Conservation (phyloP, 2,797 vertebrate genomes). For the Crax fasciolata region DNA sequence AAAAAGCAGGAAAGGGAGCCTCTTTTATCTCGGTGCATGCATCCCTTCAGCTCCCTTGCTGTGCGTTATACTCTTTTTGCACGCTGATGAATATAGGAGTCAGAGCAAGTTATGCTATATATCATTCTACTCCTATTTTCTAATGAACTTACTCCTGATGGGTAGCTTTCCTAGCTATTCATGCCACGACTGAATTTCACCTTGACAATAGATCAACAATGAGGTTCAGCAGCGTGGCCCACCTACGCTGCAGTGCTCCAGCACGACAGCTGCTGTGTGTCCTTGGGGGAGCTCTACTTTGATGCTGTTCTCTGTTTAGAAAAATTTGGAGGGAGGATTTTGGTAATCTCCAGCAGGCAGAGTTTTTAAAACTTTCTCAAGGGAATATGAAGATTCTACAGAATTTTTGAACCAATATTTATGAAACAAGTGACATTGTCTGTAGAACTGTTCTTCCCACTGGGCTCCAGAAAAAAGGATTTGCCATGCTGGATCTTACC, state of each 20-base stretch:
- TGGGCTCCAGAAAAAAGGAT: not conserved
- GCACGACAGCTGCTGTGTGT: conserved; percentile 43
- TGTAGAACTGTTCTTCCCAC: conserved; percentile 13
- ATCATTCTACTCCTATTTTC: conserved; percentile 41
- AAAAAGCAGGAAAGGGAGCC: not conserved
- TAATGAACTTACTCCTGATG: conserved; percentile 34
- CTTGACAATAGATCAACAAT: conserved; percentile 64
- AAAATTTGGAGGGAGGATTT: conserved; percentile 52
- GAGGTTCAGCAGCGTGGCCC: conserved; percentile 32
- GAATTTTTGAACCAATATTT: conserved; percentile 54
- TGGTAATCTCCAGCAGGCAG: conserved; percentile 56
- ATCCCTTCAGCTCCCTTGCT: conserved; percentile 25
- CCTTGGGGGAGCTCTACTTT: conserved; percentile 54
- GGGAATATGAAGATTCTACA: conserved; percentile 52
- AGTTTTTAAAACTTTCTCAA: conserved; percentile 53
- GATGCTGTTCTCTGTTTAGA: conserved; percentile 58
- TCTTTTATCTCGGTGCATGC: conserved; percentile 9
- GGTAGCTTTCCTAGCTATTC: conserved; percentile 28
- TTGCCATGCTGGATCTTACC: not conserved
- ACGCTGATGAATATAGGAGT: conserved; percentile 47
- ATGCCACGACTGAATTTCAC: conserved; percentile 52
- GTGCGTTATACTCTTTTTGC: not conserved
- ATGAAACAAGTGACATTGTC: conserved; percentile 34
- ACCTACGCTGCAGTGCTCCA: conserved; percentile 31
- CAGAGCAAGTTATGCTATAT: conserved; percentile 16